phyloP scores from a whole-genome alignment of 2,797 vertebrate species.

The Meriones psammophilus region DNA sequence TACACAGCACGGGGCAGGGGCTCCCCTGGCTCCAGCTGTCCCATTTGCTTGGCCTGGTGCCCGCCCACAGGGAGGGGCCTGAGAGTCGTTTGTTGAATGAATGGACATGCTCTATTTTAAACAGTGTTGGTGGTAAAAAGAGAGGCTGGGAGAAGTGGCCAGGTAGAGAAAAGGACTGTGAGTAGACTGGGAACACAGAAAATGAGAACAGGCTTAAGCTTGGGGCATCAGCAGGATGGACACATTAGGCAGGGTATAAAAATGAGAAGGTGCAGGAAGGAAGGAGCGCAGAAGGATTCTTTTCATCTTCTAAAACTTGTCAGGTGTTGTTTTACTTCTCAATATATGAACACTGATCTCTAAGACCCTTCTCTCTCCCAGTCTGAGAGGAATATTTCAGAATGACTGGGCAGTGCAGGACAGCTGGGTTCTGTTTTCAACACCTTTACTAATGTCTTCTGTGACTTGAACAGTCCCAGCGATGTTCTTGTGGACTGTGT shows the following conservation, averaged over 20 bases:
- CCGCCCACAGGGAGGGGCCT: neutral
- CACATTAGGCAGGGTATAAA: slow-evolving; percentile 22
- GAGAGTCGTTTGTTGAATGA: neutral
- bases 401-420: neutral
- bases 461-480: neutral
- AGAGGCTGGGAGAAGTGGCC: neutral
- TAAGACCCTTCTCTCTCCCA: neutral
- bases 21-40: neutral
- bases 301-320: slow-evolving; percentile 2
- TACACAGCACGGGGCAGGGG: neutral
- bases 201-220: neutral
- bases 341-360: neutral
- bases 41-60: neutral
- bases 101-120: neutral
- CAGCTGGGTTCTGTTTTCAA: neutral
- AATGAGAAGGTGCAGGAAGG: neutral
- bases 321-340: neutral
- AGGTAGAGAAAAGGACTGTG: neutral
- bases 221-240: neutral
- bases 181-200: neutral
- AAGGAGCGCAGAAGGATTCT: neutral
- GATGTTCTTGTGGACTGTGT: too few species aligned
- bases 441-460: neutral
- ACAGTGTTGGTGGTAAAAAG: neutral
- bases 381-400: neutral